These are phyloP conservation scores for Petrocephalus sullivani DNA, from an alignment of 2,797 vertebrate genomes.

Conservation along the genomic window DNA sequence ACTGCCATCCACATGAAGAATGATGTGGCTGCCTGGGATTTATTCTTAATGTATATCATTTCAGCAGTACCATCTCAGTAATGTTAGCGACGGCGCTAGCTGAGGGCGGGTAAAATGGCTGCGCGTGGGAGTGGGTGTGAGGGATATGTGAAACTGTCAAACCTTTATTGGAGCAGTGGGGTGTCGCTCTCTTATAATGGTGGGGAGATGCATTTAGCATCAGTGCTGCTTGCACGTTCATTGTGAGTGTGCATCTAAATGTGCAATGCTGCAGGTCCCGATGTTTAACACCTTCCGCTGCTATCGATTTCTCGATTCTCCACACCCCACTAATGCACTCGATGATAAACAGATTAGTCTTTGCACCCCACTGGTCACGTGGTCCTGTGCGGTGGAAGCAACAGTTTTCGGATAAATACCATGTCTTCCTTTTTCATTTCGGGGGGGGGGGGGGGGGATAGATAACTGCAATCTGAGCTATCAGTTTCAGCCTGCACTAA, in stretches of 20 bases:
- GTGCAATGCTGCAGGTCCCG: not conserved
- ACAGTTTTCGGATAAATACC: not conserved
- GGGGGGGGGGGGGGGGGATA: not conserved
- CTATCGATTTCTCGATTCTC: not conserved
- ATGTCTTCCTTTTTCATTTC: not conserved
- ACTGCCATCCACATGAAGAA: not conserved
- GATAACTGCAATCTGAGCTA: not conserved
- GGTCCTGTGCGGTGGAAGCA: not conserved
- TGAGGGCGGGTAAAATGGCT: not conserved
- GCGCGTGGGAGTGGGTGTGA: not conserved
- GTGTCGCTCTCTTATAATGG: not conserved
- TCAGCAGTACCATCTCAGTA: not conserved
- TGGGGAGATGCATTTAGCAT: not conserved
- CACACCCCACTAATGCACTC: not conserved
- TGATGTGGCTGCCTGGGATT: not conserved
- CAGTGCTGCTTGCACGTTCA: not conserved
- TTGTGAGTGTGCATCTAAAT: not conserved
- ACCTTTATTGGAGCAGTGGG: not conserved
- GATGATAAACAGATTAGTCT: not conserved
- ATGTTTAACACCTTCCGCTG: not conserved
- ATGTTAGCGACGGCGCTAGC: not conserved
- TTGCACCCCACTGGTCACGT: not conserved
- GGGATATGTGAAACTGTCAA: not conserved
- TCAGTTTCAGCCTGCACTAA: not conserved
- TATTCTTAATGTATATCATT: conserved; percentile 1